These are phyloP conservation scores for Hippocampus guttulatus DNA, from an alignment of 2,113 vertebrate genomes.

Conservation along the genomic window DNA sequence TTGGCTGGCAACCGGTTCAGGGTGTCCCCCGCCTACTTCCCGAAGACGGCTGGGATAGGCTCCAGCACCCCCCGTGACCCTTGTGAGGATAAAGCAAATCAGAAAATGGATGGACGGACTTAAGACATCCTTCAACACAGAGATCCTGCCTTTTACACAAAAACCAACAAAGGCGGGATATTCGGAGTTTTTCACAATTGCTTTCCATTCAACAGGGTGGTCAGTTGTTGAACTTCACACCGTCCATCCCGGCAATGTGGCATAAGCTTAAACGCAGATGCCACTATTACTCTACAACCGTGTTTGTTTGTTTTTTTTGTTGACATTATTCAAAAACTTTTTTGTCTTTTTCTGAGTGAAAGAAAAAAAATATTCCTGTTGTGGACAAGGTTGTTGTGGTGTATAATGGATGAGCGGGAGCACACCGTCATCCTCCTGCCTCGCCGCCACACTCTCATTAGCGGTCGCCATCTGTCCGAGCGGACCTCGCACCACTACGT, in stretches of 20 bases:
- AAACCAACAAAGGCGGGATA: no score
- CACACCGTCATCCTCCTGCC: constrained; percentile 22
- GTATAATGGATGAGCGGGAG: constrained; percentile 13
- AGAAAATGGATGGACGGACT: no score
- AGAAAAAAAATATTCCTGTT: background rate
- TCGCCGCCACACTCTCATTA: constrained; percentile 54
- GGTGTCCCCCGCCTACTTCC: no score
- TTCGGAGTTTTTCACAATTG: background rate
- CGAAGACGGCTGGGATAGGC: no score
- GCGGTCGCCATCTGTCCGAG: constrained; percentile 60
- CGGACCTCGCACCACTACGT: constrained; percentile 45
- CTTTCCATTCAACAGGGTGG: background rate
- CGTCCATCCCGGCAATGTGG: background rate
- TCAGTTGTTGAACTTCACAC: background rate
- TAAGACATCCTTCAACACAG: background rate
- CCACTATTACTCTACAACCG: background rate
- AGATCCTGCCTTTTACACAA: background rate
- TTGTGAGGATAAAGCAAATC: no score
- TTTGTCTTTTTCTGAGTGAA: background rate
- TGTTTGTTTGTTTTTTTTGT: background rate
- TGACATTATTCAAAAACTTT: background rate
- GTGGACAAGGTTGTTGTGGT: background rate
- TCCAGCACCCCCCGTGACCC: no score
- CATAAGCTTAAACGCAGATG: background rate
- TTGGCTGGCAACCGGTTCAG: no score